Evolutionary conservation across 2,113 vertebrate species (phyloP), one percentile per base, ranked within the genome.

Genomic region (Neotragus moschatus): DNA sequence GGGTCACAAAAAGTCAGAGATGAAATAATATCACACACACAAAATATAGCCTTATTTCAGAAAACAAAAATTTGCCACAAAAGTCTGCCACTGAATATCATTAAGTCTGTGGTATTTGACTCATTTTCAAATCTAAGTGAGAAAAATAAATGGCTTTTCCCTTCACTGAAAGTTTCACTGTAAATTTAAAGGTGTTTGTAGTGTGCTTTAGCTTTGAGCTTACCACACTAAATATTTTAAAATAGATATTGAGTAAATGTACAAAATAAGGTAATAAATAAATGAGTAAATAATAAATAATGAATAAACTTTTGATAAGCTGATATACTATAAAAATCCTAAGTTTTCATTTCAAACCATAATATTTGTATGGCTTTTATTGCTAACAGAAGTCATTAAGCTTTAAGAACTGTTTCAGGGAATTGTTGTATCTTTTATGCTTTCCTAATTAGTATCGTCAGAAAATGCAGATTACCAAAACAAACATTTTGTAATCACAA

Each of bases 361-460:
- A 90, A 95, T 91, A 95, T 56, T 94, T 56, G 7, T 19, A 56
- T n/a, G 66, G n/a, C 10, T 49, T 88, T 94, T 60, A 93, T 60
- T 17, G 55, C 23, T 55, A 5, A 89, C 91, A 95, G 87, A 97
- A 95, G 56, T 82, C 93, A 75, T 36, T 92, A 30, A 30, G 6
- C n/a, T 96, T 49, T 88, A 80, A 96, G 95, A 97, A 90, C 61
- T 93, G 3, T 94, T 97, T 98, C 84, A 82, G 77, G 55, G 51
- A 95, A 93, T 95, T 96, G 49, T 93, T 61, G 96, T 84, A 86
- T 90, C n/a, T 26, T 93, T 97, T 97, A 26, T 92, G 58, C 51
- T 98, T 95, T 97, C 97, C 85, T 96, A 98, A 98, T 98, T 97
- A 98, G 77, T 90, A 91, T 73, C 97, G 75, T 88, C 85, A 94